These are phyloP conservation scores for Lacerta viridis DNA, from an alignment of 2,797 vertebrate species.

Conservation along the genomic window DNA sequence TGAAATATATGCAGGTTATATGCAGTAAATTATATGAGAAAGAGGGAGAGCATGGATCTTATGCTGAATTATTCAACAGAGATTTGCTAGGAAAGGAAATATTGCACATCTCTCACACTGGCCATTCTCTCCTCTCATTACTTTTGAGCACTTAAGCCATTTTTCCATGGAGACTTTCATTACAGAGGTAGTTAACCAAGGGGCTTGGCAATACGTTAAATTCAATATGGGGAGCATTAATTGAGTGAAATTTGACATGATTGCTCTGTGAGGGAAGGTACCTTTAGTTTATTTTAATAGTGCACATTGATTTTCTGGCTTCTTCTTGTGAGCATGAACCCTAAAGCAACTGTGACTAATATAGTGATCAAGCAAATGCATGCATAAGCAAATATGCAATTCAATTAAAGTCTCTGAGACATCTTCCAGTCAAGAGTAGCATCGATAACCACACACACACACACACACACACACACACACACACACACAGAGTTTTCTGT, in stretches of 20 bases:
- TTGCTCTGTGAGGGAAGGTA: conserved; percentile 14
- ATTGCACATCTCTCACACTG: conserved; percentile 7
- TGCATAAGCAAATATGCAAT: neutral
- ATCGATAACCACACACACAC: neutral
- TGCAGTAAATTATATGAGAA: conserved; percentile 37
- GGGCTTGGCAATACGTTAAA: conserved; percentile 4
- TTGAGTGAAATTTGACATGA: conserved; percentile 17
- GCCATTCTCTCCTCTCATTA: conserved; percentile 24
- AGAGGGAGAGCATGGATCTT: conserved; percentile 12
- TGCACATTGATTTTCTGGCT: neutral
- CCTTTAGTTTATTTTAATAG: conserved; percentile 11
- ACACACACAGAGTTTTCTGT: neutral
- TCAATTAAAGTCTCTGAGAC: neutral
- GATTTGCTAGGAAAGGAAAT: conserved; percentile 34
- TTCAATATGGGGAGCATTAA: neutral
- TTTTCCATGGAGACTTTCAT: conserved; percentile 28
- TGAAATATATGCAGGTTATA: conserved; percentile 27
- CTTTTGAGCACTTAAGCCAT: conserved; percentile 19
- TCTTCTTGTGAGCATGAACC: neutral
- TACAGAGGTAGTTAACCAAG: conserved; percentile 22
- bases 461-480: no score
- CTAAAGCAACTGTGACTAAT: neutral
- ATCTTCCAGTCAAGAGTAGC: neutral
- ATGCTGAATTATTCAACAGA: conserved; percentile 37
- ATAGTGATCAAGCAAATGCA: conserved; percentile 16